Percentiles rank a stretch among this genome's conserved stretches.
Evolutionary conservation across 2,888 invertebrate genomes (phyloP).

Genomic region (Synanthedon andrenaeformis): DNA sequence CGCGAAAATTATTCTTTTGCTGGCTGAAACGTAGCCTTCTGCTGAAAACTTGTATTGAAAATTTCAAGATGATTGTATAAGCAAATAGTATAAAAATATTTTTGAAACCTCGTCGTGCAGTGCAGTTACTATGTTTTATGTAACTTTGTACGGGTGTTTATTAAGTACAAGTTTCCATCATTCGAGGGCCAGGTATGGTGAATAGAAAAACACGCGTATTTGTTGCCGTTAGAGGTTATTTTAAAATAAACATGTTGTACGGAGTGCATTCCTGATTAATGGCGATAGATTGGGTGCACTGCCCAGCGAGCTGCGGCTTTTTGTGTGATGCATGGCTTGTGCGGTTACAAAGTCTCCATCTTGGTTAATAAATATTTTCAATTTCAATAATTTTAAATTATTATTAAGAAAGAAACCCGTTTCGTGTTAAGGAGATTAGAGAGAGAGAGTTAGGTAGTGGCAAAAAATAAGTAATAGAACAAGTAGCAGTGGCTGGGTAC

Average conservation of each 20-base stretch:
- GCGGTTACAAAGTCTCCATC: not conserved
- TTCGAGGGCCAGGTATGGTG: constrained; percentile 20
- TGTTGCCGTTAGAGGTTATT: constrained; percentile 12
- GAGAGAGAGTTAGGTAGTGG: too few species aligned
- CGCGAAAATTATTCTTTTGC: too few species aligned
- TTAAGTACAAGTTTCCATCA: not conserved
- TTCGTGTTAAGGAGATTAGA: too few species aligned
- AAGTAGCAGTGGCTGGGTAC: too few species aligned
- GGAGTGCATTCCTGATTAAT: constrained; percentile 47
- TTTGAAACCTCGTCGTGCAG: too few species aligned
- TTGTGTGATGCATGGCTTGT: constrained; percentile 5
- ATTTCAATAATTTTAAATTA: too few species aligned
- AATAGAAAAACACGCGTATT: constrained; percentile 20
- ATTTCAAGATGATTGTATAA: too few species aligned
- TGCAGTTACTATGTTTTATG: not conserved
- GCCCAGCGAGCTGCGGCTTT: constrained; percentile 19
- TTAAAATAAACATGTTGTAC: constrained; percentile 27
- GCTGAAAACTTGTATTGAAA: too few species aligned
- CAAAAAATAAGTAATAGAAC: too few species aligned
- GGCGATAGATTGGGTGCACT: constrained; percentile 35
- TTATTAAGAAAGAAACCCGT: too few species aligned
- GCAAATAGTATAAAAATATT: too few species aligned
- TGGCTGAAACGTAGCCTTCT: too few species aligned
- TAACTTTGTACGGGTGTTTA: not conserved
- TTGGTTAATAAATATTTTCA: not conserved